Conservation (phyloP, 2,888 invertebrate species). For the Ecliptopera silaceata region DNA sequence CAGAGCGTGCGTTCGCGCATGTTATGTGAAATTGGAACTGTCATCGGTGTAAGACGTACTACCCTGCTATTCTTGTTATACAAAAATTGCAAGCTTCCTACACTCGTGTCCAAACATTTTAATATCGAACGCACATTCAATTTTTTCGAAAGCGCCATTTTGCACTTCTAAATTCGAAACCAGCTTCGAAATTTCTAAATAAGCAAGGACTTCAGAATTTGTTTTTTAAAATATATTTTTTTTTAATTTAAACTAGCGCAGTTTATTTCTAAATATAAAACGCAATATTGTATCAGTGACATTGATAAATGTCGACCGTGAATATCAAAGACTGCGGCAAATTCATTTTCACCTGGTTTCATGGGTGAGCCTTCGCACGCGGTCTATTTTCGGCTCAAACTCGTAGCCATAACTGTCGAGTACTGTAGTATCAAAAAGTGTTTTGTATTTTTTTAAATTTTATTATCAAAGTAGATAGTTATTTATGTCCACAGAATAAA, state of each 20-base stretch:
- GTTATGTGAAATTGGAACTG: conserved; percentile 42
- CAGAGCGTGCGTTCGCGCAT: conserved; percentile 56
- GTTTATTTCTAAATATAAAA: conserved; percentile 27
- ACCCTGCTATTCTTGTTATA: conserved; percentile 18
- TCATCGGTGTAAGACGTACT: conserved; percentile 33
- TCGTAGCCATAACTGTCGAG: conserved; percentile 26
- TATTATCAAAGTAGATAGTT: too few relatives aligned
- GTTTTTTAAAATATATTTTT: too few relatives aligned
- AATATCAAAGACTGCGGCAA: conserved; percentile 26
- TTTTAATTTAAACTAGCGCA: too few relatives aligned
- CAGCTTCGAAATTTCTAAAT: too few relatives aligned
- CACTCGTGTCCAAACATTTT: conserved; percentile 4
- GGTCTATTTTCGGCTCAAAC: conserved; percentile 35
- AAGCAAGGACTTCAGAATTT: too few relatives aligned
- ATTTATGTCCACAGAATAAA: not conserved
- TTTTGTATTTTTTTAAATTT: not conserved
- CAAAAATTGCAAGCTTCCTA: conserved; percentile 21
- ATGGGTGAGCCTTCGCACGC: conserved; percentile 31
- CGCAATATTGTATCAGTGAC: conserved; percentile 15
- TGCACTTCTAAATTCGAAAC: too few relatives aligned
- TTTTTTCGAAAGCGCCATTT: not conserved
- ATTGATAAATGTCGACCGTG: conserved; percentile 26
- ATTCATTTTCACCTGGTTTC: conserved; percentile 33
- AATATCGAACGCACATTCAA: not conserved
- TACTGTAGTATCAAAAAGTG: conserved; percentile 23